Base-by-base conservation (phyloP, 2,888 invertebrate species). In the Cheilosia variabilis region DNA sequence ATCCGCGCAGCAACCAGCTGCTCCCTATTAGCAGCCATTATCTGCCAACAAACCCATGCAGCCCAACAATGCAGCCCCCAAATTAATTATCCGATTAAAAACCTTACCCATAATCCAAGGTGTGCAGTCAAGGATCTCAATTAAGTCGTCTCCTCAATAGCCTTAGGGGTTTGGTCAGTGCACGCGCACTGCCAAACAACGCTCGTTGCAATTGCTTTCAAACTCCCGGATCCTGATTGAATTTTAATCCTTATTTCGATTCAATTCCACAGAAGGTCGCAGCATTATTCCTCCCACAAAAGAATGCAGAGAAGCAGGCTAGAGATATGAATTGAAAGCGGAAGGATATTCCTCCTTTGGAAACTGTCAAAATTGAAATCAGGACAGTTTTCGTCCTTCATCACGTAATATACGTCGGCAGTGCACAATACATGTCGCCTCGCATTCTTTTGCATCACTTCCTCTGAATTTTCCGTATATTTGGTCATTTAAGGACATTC, bases 41-140 rank as follows among this genome's bases (percentile, higher is more conserved):
- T 71, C 65, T 60, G 71, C 82, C 65, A 71, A 71, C 71, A 82
- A 58, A 55, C 63, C 52, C 52, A 65, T n/a, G 57, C 62, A 66
- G 10, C 31, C 17, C 34, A 58, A 65, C 77, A 77, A 60, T 45
- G 63, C 19, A 66, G 27, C 45, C 78, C 15, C 71, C 60, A 68
- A 83, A 78, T 83, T 78, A 83, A 78, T 83, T 78, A 83, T 83
- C 82, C 82, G 78, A 83, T 83, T 83, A 72, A 83, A 72, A 83
- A 83, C 66, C 78, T 41, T 72, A 43, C 37, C 50, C 17, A 31
- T 31, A 27, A 55, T 15, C 27, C 66, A 55, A 65, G 69, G 66
- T 72, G 77, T 77, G 65, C 82, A 82, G 78, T 82, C 78, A 82
- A 82, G 78, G 72, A 78, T 78, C 78, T 50, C 47, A 83, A 83